Evolutionary conservation across 2,113 vertebrate genomes (phyloP).

Genomic region (Ictalurus furcatus): DNA sequence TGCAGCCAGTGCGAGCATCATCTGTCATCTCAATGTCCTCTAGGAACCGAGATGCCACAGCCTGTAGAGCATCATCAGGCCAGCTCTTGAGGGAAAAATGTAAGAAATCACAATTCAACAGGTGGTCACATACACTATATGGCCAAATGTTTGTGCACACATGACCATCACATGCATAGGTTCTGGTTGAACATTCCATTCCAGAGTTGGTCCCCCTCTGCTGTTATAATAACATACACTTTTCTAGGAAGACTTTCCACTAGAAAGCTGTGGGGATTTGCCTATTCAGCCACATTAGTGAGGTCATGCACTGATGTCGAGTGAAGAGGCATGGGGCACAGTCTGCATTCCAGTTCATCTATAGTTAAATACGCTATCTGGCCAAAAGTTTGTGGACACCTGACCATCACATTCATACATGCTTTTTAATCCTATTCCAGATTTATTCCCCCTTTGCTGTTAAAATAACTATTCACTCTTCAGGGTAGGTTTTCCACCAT

Average conservation of each 20-base stretch:
- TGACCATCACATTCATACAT: no score
- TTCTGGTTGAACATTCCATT: not conserved
- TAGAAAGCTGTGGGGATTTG: not conserved
- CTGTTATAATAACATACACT: not conserved
- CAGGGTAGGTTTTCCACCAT: no score
- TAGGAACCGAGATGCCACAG: conserved; percentile 84
- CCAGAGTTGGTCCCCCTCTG: not conserved
- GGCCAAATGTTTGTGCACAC: not conserved
- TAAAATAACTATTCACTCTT: no score
- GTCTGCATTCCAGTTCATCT: not conserved
- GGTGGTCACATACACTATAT: not conserved
- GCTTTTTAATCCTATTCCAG: no score
- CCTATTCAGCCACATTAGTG: not conserved
- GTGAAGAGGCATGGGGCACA: not conserved
- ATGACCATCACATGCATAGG: not conserved
- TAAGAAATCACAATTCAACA: not conserved
- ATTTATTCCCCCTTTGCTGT: no score
- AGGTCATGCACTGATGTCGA: not conserved
- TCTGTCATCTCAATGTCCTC: conserved; percentile 86
- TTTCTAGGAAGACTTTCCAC: not conserved
- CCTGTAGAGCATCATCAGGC: conserved; percentile 89
- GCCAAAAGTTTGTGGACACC: no score
- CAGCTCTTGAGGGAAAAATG: conserved; percentile 73
- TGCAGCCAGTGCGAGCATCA: conserved; percentile 78
- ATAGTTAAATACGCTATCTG: no score